A percentile compares a stretch with the other conserved stretches of the same genome.
Conservation (phyloP, 2,888 invertebrate species). For the Synergus itoensis region DNA sequence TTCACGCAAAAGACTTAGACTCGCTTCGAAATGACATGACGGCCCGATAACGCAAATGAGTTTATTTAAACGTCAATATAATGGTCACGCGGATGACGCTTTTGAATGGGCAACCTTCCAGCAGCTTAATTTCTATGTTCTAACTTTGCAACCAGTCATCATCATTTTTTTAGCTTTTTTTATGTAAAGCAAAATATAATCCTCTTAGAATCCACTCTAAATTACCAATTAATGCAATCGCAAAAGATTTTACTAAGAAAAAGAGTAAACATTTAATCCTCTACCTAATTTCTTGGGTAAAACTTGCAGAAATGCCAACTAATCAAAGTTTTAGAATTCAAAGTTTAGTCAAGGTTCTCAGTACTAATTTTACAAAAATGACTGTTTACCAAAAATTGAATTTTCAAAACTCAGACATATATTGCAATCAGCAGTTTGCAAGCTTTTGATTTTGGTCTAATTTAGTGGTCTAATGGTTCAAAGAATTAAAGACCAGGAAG, state of each 20-base stretch:
- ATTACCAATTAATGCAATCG: background rate
- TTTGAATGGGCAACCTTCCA: conserved; percentile 37
- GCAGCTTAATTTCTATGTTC: conserved; percentile 1
- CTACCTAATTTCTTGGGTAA: background rate
- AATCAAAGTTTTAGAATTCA: background rate
- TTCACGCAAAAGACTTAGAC: conserved; percentile 5
- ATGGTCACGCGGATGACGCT: conserved; percentile 6
- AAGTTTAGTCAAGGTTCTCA: background rate
- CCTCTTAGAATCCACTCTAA: background rate
- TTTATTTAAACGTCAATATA: conserved; percentile 36
- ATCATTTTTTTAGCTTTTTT: background rate
- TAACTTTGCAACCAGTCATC: background rate
- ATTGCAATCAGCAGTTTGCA: background rate
- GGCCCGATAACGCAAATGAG: conserved; percentile 1
- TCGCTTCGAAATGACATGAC: conserved; percentile 1
- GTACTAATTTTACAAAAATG: background rate
- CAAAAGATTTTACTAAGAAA: background rate
- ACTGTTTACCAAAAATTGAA: background rate
- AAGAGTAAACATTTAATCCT: background rate
- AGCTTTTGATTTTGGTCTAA: background rate
- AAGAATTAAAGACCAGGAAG: background rate
- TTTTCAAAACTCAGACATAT: background rate
- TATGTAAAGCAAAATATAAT: background rate
- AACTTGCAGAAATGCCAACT: background rate
- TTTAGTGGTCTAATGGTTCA: background rate